phyloP scores from a whole-genome alignment of 1,140 invertebrate species.

The Belonocnema kinseyi region DNA sequence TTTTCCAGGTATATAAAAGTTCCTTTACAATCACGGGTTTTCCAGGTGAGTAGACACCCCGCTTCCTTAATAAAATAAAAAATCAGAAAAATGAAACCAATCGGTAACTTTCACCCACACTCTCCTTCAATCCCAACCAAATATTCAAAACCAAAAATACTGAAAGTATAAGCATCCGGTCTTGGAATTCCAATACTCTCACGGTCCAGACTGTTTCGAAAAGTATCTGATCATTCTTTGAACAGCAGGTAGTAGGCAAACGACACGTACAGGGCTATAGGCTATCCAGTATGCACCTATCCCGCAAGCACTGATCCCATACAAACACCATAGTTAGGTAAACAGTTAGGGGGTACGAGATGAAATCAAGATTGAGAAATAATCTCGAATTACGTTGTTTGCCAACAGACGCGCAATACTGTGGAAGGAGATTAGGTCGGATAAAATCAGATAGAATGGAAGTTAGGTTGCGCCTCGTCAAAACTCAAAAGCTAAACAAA shows the following conservation, averaged over 20 bases:
- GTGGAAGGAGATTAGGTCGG: conserved; percentile 42
- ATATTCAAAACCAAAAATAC: too few species aligned
- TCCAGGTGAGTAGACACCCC: too few species aligned
- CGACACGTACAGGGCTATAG: not conserved
- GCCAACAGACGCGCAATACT: conserved; percentile 41
- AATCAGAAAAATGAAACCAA: too few species aligned
- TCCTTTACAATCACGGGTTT: too few species aligned
- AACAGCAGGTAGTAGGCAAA: conserved; percentile 30
- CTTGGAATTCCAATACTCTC: conserved; percentile 15
- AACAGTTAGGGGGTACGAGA: conserved; percentile 13
- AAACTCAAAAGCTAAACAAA: conserved; percentile 44
- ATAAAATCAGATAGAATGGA: conserved; percentile 31
- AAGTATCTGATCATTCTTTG: conserved; percentile 29
- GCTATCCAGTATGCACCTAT: conserved; percentile 9
- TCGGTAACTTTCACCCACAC: too few species aligned
- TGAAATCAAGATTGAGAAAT: conserved; percentile 29
- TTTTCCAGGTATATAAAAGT: too few species aligned
- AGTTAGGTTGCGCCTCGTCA: not conserved
- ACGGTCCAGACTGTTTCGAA: conserved; percentile 23
- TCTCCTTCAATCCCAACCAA: too few species aligned
- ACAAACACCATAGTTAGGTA: conserved; percentile 25
- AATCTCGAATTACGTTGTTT: conserved; percentile 47
- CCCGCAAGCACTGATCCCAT: not conserved
- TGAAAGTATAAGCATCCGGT: conserved; percentile 4
- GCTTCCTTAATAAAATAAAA: too few species aligned